Evolutionary conservation across 2,113 vertebrate species (phyloP).

Genomic region (Prolemur simus): DNA sequence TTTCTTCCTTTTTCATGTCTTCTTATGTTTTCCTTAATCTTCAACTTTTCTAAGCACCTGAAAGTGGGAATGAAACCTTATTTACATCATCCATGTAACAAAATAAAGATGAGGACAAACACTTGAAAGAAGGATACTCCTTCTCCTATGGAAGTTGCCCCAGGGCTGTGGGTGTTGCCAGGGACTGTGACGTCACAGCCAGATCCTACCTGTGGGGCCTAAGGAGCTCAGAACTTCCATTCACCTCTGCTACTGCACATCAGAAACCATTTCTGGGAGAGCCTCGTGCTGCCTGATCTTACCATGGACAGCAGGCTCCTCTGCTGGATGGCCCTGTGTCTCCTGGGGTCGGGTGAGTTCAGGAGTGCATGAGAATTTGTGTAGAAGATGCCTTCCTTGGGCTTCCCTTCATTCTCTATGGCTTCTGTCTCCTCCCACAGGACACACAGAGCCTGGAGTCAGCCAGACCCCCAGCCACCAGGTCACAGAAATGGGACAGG

Average conservation of each 20-base stretch:
- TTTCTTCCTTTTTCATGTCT: neutral
- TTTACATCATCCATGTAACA: neutral
- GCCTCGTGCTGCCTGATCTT: neutral
- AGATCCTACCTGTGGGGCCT: neutral
- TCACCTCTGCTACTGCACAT: neutral
- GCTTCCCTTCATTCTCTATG: rapidly evolving
- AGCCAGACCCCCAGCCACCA: neutral
- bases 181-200: neutral
- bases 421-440: neutral
- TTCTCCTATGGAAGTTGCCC: neutral
- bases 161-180: neutral
- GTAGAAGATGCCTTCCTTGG: neutral
- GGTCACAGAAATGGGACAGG: conserved; percentile 31
- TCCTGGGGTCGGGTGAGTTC: neutral
- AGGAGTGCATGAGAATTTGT: neutral
- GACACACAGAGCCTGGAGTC: neutral
- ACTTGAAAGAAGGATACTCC: neutral
- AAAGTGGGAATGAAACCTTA: neutral
- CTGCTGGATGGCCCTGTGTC: neutral
- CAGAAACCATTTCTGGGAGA: neutral
- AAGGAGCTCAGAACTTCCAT: neutral
- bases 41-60: neutral
- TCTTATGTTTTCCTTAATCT: neutral
- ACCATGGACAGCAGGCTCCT: neutral
- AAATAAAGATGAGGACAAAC: neutral